phyloP scores from a whole-genome alignment of 2,888 invertebrate species.

The Patella caerulea region DNA sequence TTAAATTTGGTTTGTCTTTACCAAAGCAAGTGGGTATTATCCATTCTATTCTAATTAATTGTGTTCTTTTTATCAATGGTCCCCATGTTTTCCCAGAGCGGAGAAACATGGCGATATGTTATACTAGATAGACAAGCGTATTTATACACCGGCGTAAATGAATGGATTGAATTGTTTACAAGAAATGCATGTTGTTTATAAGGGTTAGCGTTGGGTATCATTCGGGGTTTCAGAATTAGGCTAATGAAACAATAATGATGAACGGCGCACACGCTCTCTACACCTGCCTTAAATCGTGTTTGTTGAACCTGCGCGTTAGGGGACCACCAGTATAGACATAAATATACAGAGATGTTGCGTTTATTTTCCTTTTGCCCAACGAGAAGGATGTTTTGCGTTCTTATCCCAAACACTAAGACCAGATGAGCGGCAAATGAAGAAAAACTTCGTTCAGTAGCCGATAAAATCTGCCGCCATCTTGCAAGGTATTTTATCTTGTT shows the following conservation, averaged over 20 bases:
- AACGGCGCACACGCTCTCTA: conserved; percentile 1
- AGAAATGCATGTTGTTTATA: background rate
- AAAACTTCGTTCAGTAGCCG: background rate
- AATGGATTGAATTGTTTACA: background rate
- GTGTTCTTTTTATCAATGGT: too few relatives aligned
- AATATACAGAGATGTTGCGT: conserved; percentile 26
- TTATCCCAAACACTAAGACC: conserved; percentile 17
- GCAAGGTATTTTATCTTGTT: conserved; percentile 1
- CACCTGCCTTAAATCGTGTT: conserved; percentile 17
- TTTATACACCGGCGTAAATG: background rate
- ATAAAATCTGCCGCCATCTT: background rate
- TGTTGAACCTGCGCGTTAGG: conserved; percentile 22
- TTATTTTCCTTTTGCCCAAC: conserved; percentile 23
- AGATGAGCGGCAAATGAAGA: conserved; percentile 18
- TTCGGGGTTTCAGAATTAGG: conserved; percentile 5
- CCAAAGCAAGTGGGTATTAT: too few relatives aligned
- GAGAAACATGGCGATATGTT: background rate
- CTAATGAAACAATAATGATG: conserved; percentile 35
- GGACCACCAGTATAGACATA: conserved; percentile 26
- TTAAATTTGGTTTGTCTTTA: too few relatives aligned
- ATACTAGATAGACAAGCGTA: background rate
- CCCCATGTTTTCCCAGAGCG: too few relatives aligned
- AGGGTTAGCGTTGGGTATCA: background rate
- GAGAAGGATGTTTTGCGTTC: conserved; percentile 29
- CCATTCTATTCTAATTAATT: too few relatives aligned